These are phyloP conservation scores for Avahi laniger DNA, from an alignment of 2,797 vertebrate genomes.

Conservation along the genomic window DNA sequence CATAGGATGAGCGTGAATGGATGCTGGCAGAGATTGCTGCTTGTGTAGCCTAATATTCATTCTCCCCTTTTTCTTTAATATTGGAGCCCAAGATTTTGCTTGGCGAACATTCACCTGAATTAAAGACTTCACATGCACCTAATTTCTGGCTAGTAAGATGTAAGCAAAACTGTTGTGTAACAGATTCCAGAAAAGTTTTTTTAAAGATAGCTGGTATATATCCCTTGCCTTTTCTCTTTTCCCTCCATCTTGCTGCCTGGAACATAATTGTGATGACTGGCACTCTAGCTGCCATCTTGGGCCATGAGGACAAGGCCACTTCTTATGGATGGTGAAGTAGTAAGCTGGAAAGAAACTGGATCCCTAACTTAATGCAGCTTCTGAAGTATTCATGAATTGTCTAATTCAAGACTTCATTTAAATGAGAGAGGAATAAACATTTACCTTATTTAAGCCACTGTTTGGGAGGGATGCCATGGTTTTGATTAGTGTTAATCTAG, in stretches of 20 bases:
- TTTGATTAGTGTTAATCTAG: constrained; percentile 6
- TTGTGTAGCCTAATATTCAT: background rate
- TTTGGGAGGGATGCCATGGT: background rate
- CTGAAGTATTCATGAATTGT: background rate
- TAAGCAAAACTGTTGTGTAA: background rate
- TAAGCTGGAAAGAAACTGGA: background rate
- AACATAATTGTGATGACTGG: background rate
- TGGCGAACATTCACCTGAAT: background rate
- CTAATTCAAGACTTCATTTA: background rate
- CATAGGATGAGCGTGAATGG: background rate
- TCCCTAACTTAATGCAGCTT: background rate
- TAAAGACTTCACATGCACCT: background rate
- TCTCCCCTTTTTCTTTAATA: background rate
- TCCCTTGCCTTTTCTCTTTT: background rate
- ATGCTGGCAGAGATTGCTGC: background rate
- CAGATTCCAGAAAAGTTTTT: background rate
- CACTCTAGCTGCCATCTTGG: background rate
- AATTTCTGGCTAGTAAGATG: background rate
- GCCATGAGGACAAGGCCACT: background rate
- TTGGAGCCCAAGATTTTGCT: background rate
- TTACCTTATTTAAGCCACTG: background rate
- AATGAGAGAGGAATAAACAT: background rate
- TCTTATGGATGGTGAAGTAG: background rate
- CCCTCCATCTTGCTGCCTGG: background rate
- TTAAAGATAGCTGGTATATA: background rate